phyloP scores from a whole-genome alignment of 2,113 vertebrate genomes.

The Mirza zaza region DNA sequence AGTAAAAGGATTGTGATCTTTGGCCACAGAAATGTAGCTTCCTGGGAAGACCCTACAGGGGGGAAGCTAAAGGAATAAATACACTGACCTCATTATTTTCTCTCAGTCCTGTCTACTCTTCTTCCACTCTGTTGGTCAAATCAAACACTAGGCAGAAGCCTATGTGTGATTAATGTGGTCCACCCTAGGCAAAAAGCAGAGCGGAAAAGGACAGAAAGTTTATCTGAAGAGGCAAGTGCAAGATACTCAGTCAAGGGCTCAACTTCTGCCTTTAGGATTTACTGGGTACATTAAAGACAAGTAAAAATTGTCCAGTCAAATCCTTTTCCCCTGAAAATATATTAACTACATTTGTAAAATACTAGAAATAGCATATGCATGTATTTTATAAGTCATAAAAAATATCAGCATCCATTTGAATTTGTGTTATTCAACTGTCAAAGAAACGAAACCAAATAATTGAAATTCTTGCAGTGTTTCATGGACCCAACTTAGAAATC shows the following conservation, averaged over 20 bases:
- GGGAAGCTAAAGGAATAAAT: neutral
- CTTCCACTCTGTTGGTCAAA: neutral
- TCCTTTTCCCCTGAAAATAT: neutral
- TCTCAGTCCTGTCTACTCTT: neutral
- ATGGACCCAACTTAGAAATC: neutral
- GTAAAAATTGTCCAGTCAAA: neutral
- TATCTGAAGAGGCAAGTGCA: neutral
- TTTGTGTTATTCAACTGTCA: neutral
- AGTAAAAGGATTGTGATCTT: neutral
- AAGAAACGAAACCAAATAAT: neutral
- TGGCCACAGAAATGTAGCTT: neutral
- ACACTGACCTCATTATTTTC: neutral
- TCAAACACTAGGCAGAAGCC: neutral
- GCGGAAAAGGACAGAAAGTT: neutral
- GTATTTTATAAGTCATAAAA: neutral
- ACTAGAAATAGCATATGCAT: neutral
- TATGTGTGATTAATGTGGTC: neutral
- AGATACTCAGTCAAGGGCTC: neutral
- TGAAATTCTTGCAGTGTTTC: neutral
- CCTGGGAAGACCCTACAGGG: rapidly evolving
- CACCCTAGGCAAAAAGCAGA: neutral
- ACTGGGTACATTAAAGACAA: neutral
- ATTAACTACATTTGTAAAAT: neutral
- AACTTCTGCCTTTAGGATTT: neutral
- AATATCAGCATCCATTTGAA: neutral